A percentile compares a stretch with the other conserved stretches of the same genome.
Conservation (phyloP, 2,113 vertebrate genomes). For the Columbina picui region DNA sequence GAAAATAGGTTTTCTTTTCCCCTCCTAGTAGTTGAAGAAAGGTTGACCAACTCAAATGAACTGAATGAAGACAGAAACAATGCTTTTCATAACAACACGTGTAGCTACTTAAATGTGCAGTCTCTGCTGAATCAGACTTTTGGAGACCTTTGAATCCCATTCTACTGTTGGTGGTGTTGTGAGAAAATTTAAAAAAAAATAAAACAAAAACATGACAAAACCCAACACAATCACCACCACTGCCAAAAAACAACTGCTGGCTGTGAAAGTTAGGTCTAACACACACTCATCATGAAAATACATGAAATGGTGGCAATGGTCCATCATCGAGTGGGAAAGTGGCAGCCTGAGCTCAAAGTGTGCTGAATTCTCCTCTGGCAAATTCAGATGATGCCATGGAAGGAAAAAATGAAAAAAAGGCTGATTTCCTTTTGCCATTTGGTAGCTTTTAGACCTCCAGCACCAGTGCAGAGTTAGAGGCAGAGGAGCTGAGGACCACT, state of each 20-base stretch:
- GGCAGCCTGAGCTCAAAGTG: neutral
- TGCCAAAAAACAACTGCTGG: too few relatives aligned
- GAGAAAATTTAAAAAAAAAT: neutral
- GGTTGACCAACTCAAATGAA: neutral
- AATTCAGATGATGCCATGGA: neutral
- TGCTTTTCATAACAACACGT: neutral
- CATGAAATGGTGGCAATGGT: accelerated
- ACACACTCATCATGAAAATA: neutral
- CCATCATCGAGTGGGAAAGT: neutral
- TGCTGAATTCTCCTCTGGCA: neutral
- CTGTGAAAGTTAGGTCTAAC: neutral
- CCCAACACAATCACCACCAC: too few relatives aligned
- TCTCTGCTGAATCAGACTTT: neutral
- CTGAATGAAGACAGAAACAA: neutral
- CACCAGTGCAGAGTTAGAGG: neutral
- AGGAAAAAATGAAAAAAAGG: too few relatives aligned
- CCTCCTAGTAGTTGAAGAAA: neutral
- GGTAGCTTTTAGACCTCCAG: accelerated
- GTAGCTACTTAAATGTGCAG: neutral
- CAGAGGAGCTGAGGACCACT: neutral
- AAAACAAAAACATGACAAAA: neutral
- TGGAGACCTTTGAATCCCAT: neutral
- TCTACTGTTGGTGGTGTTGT: neutral
- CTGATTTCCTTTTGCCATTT: neutral
- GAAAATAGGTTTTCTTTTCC: accelerated